These are phyloP conservation scores for Hydriomena furcata DNA, from an alignment of 2,888 invertebrate species.

Conservation along the genomic window DNA sequence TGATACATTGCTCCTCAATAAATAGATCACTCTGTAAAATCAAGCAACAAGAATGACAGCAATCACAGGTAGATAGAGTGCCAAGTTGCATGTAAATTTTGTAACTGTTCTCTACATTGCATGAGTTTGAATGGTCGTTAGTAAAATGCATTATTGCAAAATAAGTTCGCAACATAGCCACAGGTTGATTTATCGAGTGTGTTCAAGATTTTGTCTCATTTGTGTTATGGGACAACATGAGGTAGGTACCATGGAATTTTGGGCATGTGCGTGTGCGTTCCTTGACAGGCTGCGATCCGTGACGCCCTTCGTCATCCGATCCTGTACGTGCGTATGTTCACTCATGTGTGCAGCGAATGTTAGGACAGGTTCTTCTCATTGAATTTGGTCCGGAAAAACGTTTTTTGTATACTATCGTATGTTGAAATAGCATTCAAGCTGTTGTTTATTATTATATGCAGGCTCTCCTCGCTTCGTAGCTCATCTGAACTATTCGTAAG, in stretches of 20 bases:
- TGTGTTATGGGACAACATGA: no score
- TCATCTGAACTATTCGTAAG: no score
- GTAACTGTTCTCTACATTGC: constrained; percentile 17
- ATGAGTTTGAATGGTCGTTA: constrained; percentile 5
- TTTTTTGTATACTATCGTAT: no score
- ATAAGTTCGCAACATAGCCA: neutral
- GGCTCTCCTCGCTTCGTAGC: no score
- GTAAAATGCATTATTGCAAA: constrained; percentile 15
- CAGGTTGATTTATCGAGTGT: no score
- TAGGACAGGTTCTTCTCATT: constrained; percentile 27
- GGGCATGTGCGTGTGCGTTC: constrained; percentile 9
- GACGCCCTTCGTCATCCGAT: constrained; percentile 45
- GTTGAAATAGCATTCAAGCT: no score
- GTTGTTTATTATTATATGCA: no score
- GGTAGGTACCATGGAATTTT: neutral
- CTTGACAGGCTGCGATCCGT: constrained; percentile 32
- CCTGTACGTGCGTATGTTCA: constrained; percentile 32
- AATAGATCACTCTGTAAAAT: neutral
- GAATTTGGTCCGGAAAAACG: constrained; percentile 8
- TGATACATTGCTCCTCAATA: neutral
- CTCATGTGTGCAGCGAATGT: constrained; percentile 34
- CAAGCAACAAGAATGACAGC: neutral
- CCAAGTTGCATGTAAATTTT: constrained; percentile 18
- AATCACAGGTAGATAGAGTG: constrained; percentile 1
- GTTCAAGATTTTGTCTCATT: no score